Evolutionary conservation across 1,140 invertebrate species (phyloP).

Genomic region (Thereuonema tuberculata): DNA sequence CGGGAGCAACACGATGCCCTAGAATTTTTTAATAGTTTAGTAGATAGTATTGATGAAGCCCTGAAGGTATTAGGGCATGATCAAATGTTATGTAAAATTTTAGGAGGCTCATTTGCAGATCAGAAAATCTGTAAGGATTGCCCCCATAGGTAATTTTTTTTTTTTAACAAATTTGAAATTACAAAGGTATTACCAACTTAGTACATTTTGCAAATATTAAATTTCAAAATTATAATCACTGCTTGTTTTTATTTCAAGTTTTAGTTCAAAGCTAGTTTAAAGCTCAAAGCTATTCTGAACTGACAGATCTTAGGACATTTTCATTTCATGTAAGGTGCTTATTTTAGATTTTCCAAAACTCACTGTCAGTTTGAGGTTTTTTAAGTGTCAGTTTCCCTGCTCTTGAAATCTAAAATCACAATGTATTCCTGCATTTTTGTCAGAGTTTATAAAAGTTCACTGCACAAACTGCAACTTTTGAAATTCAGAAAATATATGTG

Average conservation of each 20-base stretch:
- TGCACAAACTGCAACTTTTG: too few relatives aligned
- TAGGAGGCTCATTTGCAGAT: slow-evolving; percentile 94
- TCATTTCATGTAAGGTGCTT: too few relatives aligned
- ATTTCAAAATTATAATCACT: background rate
- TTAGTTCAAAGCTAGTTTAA: too few relatives aligned
- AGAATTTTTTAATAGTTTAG: slow-evolving; percentile 96
- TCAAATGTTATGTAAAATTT: slow-evolving; percentile 83
- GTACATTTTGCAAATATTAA: background rate
- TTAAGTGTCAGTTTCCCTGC: too few relatives aligned
- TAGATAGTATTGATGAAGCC: slow-evolving; percentile 92
- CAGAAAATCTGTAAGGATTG: slow-evolving; percentile 99
- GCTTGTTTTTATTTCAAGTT: slow-evolving; percentile 16
- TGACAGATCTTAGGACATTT: too few relatives aligned
- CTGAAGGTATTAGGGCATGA: slow-evolving; percentile 81
- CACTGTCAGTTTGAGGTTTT: too few relatives aligned
- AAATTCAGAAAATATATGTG: too few relatives aligned
- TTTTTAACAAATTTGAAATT: background rate
- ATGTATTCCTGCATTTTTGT: too few relatives aligned
- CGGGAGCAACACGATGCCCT: slow-evolving; percentile 97
- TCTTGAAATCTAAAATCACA: too few relatives aligned
- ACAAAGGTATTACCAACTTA: background rate
- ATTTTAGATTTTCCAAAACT: too few relatives aligned
- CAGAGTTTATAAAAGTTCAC: too few relatives aligned
- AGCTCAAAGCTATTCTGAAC: too few relatives aligned
- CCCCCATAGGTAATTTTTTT: slow-evolving; percentile 68